Percentiles rank a stretch among this genome's conserved stretches.
phyloP scores from a whole-genome alignment of 1,140 invertebrate species.

The Philotrypesis tridentata region DNA sequence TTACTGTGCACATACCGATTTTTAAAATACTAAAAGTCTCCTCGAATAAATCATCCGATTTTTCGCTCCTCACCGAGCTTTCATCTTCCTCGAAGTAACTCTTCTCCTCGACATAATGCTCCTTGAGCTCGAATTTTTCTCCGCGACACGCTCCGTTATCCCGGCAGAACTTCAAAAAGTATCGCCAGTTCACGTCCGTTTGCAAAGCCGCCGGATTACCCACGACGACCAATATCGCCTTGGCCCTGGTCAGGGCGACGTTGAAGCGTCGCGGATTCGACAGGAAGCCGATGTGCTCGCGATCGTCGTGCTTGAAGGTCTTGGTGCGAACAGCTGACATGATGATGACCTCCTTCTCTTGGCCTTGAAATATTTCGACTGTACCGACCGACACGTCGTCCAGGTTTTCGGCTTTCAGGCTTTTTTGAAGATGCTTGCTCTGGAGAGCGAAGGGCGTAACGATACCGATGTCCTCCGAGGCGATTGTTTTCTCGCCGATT shows the following conservation, averaged over 20 bases:
- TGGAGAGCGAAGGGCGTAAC: slow-evolving; percentile 88
- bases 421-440: slow-evolving; percentile 76
- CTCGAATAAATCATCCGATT: not conserved
- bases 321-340: slow-evolving; percentile 79
- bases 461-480: slow-evolving; percentile 83
- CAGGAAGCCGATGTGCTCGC: slow-evolving; percentile 52
- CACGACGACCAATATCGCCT: slow-evolving; percentile 82
- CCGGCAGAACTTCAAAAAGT: slow-evolving; percentile 38
- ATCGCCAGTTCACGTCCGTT: slow-evolving; percentile 78
- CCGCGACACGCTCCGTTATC: slow-evolving; percentile 8
- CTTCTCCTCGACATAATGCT: not conserved
- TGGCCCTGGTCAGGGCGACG: slow-evolving; percentile 84
- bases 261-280: slow-evolving; percentile 76
- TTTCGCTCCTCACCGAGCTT: not conserved
- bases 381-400: slow-evolving; percentile 78
- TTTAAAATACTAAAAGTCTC: not conserved
- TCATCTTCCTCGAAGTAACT: not conserved
- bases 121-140: not conserved
- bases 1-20: not conserved
- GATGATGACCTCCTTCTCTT: slow-evolving; percentile 80
- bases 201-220: slow-evolving; percentile 81
- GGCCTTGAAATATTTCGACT: slow-evolving; percentile 77
- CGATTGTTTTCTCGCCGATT: not conserved
- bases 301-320: slow-evolving; percentile 77
- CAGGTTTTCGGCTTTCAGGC: slow-evolving; percentile 60